Evolutionary conservation across 2,888 invertebrate species (phyloP).

Genomic region (Rhopalosiphum nymphaeae): DNA sequence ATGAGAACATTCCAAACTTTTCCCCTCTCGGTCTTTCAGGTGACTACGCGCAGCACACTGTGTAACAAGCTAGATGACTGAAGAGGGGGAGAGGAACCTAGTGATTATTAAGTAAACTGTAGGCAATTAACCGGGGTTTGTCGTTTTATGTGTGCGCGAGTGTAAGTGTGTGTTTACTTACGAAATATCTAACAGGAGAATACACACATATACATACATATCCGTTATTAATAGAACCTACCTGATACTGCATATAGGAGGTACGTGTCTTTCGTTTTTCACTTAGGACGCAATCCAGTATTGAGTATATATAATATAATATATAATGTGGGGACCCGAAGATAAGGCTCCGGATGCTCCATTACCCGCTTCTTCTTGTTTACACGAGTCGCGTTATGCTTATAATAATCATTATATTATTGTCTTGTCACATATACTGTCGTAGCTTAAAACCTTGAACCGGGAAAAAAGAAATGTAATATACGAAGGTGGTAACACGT

Average conservation of each 20-base stretch:
- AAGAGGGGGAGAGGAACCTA: neutral
- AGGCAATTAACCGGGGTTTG: constrained; percentile 60
- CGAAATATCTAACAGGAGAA: constrained; percentile 37
- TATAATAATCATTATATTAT: constrained; percentile 50
- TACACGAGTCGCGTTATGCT: constrained; percentile 45
- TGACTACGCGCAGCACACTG: neutral
- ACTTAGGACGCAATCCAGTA: constrained; percentile 36
- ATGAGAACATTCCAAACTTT: constrained; percentile 39
- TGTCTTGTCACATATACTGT: constrained; percentile 24
- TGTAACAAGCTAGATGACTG: neutral
- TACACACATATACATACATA: constrained; percentile 3
- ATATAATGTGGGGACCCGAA: constrained; percentile 31
- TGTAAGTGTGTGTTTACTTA: constrained; percentile 17
- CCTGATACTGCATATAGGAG: neutral
- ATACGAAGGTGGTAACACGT: constrained; percentile 10
- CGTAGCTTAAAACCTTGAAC: constrained; percentile 1
- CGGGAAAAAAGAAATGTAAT: neutral
- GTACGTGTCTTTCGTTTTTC: constrained; percentile 43
- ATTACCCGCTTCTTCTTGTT: constrained; percentile 46
- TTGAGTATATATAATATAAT: constrained; percentile 21
- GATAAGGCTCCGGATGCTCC: constrained; percentile 60
- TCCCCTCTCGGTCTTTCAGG: constrained; percentile 1
- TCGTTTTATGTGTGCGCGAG: constrained; percentile 9
- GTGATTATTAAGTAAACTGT: constrained; percentile 60
- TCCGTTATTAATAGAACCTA: constrained; percentile 61